phyloP scores from a whole-genome alignment of 2,113 vertebrate species.

The Bolborhynchus lineola region DNA sequence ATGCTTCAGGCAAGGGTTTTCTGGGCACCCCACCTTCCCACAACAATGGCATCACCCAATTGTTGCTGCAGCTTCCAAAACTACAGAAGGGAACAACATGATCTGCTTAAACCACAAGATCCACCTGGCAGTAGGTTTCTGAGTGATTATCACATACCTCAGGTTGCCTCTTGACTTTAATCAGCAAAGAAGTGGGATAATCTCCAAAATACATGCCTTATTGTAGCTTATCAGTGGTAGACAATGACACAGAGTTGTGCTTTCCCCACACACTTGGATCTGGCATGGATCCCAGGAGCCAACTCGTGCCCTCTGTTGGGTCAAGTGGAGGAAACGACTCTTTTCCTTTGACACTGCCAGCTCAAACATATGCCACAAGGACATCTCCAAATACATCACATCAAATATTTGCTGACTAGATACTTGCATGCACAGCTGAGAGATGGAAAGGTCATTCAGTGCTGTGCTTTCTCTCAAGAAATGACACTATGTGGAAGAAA shows the following conservation, averaged over 20 bases:
- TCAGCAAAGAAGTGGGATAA: background rate
- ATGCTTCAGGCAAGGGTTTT: background rate
- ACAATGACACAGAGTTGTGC: background rate
- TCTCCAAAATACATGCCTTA: background rate
- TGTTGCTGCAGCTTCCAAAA: background rate
- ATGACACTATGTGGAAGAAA: background rate
- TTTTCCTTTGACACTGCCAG: background rate
- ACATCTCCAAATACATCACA: background rate
- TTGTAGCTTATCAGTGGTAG: background rate
- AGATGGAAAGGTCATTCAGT: background rate
- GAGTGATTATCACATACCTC: background rate
- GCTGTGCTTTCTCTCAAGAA: background rate
- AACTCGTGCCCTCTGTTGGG: background rate
- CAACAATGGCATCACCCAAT: background rate
- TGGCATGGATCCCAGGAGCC: background rate
- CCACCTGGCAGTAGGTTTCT: background rate
- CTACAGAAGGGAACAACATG: background rate
- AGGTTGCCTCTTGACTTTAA: background rate
- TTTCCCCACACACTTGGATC: fast-evolving
- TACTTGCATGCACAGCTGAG: background rate
- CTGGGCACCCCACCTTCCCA: background rate
- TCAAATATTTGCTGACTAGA: background rate
- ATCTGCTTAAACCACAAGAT: background rate
- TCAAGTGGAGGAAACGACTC: background rate
- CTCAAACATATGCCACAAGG: background rate